A percentile compares a stretch with the other conserved stretches of the same genome.
Conservation (phyloP, 2,888 invertebrate species). For the Polydesmus complanatus region DNA sequence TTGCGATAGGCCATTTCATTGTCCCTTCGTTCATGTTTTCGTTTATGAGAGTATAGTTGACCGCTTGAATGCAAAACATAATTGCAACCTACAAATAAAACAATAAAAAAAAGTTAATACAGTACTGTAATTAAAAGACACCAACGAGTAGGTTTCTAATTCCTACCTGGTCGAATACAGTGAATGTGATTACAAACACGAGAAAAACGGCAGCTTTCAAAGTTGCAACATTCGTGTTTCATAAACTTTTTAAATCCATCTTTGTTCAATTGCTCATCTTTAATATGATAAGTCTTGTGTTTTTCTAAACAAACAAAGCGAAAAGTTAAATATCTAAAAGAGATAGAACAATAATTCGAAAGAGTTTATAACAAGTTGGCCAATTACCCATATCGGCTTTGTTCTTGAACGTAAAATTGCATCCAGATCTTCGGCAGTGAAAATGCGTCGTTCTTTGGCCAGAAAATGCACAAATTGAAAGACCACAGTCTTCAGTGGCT, state of each 20-base stretch:
- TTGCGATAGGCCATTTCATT: conserved; percentile 75
- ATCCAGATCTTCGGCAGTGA: conserved; percentile 80
- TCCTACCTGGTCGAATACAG: conserved; percentile 58
- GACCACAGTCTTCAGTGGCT: conserved; percentile 89
- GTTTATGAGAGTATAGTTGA: conserved; percentile 91
- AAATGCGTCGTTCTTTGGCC: conserved; percentile 95
- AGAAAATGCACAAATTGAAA: conserved; percentile 77
- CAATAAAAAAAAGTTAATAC: neutral
- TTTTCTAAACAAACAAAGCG: conserved; percentile 56
- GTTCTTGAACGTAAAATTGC: conserved; percentile 93
- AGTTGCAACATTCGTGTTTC: conserved; percentile 89
- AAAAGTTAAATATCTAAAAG: no score
- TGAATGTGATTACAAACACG: conserved; percentile 95
- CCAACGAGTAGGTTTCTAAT: neutral
- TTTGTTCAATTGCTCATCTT: conserved; percentile 84
- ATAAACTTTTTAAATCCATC: conserved; percentile 98
- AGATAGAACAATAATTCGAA: no score
- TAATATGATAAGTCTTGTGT: conserved; percentile 95
- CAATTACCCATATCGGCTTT: conserved; percentile 99
- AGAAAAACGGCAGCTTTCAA: conserved; percentile 82
- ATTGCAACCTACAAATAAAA: conserved; percentile 52
- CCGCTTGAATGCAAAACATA: conserved; percentile 94
- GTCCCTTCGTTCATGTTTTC: conserved; percentile 90
- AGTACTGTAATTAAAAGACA: neutral
- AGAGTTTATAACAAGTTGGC: no score